A percentile compares a stretch with the other conserved stretches of the same genome.
Conservation (phyloP, 2,113 vertebrate species). For the Cryptotis parvus region DNA sequence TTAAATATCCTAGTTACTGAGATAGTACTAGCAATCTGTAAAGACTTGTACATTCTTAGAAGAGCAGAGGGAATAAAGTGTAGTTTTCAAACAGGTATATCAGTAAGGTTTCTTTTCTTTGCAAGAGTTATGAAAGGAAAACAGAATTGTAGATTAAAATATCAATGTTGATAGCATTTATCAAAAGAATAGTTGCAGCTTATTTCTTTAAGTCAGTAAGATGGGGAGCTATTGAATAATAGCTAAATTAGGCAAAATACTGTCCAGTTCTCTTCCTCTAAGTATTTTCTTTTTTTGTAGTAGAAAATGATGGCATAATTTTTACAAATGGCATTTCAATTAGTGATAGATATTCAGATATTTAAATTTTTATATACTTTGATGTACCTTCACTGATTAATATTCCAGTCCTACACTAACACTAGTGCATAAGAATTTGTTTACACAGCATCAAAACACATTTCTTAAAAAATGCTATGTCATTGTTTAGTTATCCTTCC, state of each 20-base stretch:
- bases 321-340: not conserved
- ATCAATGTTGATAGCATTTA: not conserved
- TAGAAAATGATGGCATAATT: not conserved
- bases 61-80: not conserved
- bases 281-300: not conserved
- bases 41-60: constrained; percentile 8
- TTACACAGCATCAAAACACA: constrained; percentile 16
- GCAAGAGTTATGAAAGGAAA: constrained; percentile 20
- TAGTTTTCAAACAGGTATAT: not conserved
- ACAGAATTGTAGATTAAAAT: not conserved
- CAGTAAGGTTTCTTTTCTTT: not conserved
- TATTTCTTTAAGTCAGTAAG: constrained; percentile 80
- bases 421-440: not conserved
- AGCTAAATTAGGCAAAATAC: constrained; percentile 75
- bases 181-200: not conserved
- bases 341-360: too few species aligned
- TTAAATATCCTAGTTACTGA: not conserved
- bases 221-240: constrained; percentile 88
- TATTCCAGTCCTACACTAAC: constrained; percentile 39
- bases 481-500: constrained; percentile 33
- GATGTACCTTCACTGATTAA: not conserved
- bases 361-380: constrained; percentile 22
- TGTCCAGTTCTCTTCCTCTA: rapidly evolving
- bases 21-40: not conserved
- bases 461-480: constrained; percentile 33